A percentile compares a stretch with the other conserved stretches of the same genome.
phyloP scores from a whole-genome alignment of 2,797 vertebrate species.

The Liasis olivaceus region DNA sequence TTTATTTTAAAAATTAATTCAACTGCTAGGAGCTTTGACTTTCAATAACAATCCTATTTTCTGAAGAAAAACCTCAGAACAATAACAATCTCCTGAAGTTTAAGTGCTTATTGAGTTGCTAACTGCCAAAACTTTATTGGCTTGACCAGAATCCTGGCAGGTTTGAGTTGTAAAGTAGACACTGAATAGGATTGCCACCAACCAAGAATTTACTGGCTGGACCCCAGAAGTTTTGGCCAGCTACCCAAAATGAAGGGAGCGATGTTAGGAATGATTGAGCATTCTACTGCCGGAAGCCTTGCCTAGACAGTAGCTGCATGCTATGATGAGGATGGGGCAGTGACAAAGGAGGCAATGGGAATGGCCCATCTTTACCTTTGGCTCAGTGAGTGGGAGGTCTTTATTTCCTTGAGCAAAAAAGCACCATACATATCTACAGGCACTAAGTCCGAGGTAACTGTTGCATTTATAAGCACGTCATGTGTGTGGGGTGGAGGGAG shows the following conservation, averaged over 20 bases:
- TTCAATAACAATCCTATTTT: constrained; percentile 31
- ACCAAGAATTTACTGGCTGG: neutral
- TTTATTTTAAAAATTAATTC: constrained; percentile 24
- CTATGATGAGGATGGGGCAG: neutral
- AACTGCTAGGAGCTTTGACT: neutral
- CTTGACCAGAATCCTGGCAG: too few species aligned
- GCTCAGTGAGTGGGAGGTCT: neutral
- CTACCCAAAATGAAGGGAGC: neutral
- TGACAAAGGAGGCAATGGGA: neutral
- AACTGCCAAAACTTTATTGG: neutral
- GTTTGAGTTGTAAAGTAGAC: neutral
- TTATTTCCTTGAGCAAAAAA: neutral
- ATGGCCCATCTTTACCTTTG: neutral
- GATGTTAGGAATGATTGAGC: neutral
- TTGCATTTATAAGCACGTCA: neutral
- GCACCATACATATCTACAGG: too few species aligned
- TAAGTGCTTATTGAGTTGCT: neutral
- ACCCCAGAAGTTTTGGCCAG: neutral
- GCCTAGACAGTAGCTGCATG: neutral
- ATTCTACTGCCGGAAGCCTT: neutral
- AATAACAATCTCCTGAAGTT: neutral
- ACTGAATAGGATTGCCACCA: neutral
- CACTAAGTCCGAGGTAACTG: neutral
- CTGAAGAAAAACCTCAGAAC: neutral
- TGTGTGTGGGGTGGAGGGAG: neutral